Conservation (phyloP, 2,113 vertebrate genomes). For the Caretta caretta region DNA sequence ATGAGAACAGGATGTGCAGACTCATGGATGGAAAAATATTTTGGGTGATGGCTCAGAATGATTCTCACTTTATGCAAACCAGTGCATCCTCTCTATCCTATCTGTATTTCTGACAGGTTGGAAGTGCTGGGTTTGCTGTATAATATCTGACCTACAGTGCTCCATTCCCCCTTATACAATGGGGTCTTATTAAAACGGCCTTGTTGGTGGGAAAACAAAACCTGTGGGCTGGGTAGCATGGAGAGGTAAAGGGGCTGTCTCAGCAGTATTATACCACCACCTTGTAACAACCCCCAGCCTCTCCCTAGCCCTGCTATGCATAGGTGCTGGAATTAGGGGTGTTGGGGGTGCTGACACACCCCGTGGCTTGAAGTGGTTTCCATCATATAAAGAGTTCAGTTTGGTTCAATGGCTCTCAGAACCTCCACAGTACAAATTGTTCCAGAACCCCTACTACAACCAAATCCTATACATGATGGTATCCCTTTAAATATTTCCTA, state of each 20-base stretch:
- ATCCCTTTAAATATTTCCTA: not conserved
- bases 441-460: too few relatives aligned
- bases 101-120: not conserved
- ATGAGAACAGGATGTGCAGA: not conserved
- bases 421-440: too few relatives aligned
- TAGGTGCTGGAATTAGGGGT: too few relatives aligned
- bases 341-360: too few relatives aligned
- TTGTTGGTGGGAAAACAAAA: not conserved
- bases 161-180: not conserved
- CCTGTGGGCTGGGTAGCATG: not conserved
- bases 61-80: not conserved
- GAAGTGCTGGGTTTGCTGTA: not conserved
- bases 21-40: not conserved
- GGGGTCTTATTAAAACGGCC: not conserved
- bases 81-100: not conserved
- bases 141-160: rapidly evolving
- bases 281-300: not conserved
- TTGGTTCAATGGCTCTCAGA: too few relatives aligned
- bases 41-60: not conserved
- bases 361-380: too few relatives aligned
- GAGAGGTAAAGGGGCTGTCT: not conserved
- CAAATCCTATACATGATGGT: not conserved
- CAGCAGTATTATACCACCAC: not conserved
- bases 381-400: too few relatives aligned
- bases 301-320: not conserved